These are phyloP conservation scores for Cynodonichthys magdalenae DNA, from an alignment of 2,797 vertebrate species.

Conservation along the genomic window DNA sequence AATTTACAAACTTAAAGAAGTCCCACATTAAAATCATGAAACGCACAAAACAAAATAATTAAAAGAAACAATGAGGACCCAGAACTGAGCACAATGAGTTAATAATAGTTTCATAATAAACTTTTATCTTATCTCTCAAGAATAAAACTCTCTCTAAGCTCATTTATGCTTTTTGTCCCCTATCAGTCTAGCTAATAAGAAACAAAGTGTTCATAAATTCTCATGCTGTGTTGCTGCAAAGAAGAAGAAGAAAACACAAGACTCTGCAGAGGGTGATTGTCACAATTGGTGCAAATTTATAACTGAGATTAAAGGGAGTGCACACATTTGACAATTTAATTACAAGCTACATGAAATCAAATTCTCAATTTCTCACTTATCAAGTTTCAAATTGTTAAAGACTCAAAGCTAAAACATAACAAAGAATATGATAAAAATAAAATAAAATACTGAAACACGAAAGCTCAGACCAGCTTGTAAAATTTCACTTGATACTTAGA, in stretches of 20 bases:
- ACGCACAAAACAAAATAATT: no score
- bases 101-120: not conserved
- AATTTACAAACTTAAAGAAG: conserved; percentile 5
- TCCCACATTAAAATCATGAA: no score
- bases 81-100: not conserved
- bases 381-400: conserved; percentile 24
- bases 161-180: conserved; percentile 2
- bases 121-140: not conserved
- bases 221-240: not conserved
- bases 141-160: not conserved
- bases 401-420: not conserved
- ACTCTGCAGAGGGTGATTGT: not conserved
- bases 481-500: not conserved
- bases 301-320: conserved; percentile 7
- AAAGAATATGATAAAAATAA: conserved; percentile 12
- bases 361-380: conserved; percentile 42
- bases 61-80: not conserved
- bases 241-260: not conserved
- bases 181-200: conserved; percentile 5
- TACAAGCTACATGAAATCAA: conserved; percentile 35
- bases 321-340: conserved; percentile 27
- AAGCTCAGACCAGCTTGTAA: not conserved
- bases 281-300: conserved; percentile 8
- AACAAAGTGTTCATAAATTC: not conserved
- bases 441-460: conserved; percentile 9